Percentiles rank a stretch among this genome's conserved stretches.
Evolutionary conservation across 2,113 vertebrate species (phyloP).

Genomic region (Leptosomus discolor): DNA sequence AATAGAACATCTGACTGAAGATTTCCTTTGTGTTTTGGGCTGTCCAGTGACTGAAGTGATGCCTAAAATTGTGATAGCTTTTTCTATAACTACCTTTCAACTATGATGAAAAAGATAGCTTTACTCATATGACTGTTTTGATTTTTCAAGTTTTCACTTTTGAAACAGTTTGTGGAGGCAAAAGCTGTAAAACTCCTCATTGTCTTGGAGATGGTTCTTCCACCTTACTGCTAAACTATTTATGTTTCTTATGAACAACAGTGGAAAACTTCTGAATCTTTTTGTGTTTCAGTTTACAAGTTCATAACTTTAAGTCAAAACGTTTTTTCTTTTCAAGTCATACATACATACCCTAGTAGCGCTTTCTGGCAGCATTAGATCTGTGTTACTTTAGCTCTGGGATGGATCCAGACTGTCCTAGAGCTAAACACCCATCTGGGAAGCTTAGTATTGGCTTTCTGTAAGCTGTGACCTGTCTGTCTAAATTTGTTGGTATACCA

Average conservation of each 20-base stretch:
- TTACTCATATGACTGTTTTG: not conserved
- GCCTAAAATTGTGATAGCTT: not conserved
- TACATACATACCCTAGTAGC: not conserved
- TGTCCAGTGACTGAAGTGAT: not conserved
- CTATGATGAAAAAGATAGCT: not conserved
- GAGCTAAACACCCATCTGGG: not conserved
- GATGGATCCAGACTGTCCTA: not conserved
- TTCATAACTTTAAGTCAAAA: not conserved
- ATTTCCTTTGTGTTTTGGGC: not conserved
- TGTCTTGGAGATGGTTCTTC: not conserved
- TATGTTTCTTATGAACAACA: not conserved
- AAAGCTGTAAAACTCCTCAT: not conserved
- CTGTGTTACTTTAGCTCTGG: not conserved
- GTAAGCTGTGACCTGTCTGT: not conserved
- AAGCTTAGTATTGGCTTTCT: not conserved
- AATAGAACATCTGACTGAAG: not conserved
- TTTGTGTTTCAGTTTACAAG: not conserved
- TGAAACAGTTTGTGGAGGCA: not conserved
- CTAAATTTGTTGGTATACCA: not conserved
- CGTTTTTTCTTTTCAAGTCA: not conserved
- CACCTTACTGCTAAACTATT: not conserved
- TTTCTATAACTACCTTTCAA: not conserved
- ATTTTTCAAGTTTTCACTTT: not conserved
- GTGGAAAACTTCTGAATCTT: not conserved
- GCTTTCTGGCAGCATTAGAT: not conserved